A percentile compares a stretch with the other conserved stretches of the same genome.
phyloP scores from a whole-genome alignment of 2,797 vertebrate species.

The Arctocebus calabarensis region DNA sequence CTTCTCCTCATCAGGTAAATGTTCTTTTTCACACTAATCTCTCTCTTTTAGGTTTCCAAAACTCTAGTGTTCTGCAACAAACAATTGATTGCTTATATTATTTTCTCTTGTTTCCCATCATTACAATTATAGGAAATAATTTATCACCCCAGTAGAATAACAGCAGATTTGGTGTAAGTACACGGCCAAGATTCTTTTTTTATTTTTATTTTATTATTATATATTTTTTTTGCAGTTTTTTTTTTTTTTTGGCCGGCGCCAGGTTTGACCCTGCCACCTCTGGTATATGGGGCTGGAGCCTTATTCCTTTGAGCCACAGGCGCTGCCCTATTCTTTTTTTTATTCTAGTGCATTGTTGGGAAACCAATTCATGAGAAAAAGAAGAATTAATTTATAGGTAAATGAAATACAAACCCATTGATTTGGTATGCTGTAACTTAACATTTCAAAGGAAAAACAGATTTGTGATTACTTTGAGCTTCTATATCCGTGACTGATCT shows the following conservation, averaged over 20 bases:
- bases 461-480: neutral
- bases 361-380: neutral
- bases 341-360: neutral
- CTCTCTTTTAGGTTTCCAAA: conserved; percentile 1
- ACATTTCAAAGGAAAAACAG: conserved; percentile 2
- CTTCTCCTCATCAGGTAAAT: neutral
- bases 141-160: neutral
- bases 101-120: conserved; percentile 3
- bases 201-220: neutral
- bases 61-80: neutral
- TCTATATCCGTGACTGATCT: neutral
- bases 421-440: neutral
- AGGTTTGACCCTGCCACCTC: no score
- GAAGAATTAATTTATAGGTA: neutral
- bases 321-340: no score
- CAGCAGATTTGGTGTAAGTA: neutral
- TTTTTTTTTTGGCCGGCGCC: no score
- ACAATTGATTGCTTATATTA: neutral
- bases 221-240: no score
- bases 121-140: neutral
- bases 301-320: no score
- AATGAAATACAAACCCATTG: neutral
- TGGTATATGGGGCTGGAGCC: no score
- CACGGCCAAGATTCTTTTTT: neutral
- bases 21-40: neutral